Conservation (phyloP, 23 tunicate genomes). For the Corella eumyota region DNA sequence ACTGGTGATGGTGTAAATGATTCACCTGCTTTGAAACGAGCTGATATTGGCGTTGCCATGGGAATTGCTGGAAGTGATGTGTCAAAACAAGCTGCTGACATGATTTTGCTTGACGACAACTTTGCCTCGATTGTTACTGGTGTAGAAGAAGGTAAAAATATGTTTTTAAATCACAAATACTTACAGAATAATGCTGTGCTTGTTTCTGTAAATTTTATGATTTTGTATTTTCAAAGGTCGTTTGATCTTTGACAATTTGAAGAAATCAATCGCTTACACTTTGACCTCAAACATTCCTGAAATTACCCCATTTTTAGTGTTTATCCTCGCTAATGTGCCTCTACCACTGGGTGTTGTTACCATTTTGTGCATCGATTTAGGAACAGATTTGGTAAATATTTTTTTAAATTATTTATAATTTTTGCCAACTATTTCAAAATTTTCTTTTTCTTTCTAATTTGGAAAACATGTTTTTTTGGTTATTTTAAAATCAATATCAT, state of each 20-base stretch:
- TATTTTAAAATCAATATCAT: too few relatives aligned
- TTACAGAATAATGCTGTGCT: too few relatives aligned
- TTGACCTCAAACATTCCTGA: slow-evolving; percentile 99
- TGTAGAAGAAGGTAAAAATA: slow-evolving; percentile 89
- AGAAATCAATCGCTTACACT: slow-evolving; percentile 99
- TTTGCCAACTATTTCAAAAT: too few relatives aligned
- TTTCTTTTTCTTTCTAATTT: too few relatives aligned
- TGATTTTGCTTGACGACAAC: slow-evolving; percentile 99
- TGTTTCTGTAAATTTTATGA: too few relatives aligned
- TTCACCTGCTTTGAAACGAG: slow-evolving; percentile 97
- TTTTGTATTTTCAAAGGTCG: slow-evolving; percentile 87
- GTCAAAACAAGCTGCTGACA: slow-evolving; percentile 99
- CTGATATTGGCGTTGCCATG: slow-evolving; percentile 99
- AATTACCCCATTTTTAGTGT: slow-evolving; percentile 93
- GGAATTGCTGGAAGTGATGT: slow-evolving; percentile 99
- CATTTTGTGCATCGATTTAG: slow-evolving; percentile 97
- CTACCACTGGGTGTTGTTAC: slow-evolving; percentile 96
- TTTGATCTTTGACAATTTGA: slow-evolving; percentile 98
- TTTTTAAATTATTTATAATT: too few relatives aligned
- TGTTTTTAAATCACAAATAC: too few relatives aligned
- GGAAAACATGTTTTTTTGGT: too few relatives aligned
- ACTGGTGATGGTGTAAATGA: slow-evolving; percentile 99
- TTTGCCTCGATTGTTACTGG: slow-evolving; percentile 99
- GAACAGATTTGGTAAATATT: slow-evolving; percentile 95
- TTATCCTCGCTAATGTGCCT: slow-evolving; percentile 84